A percentile compares a stretch with the other conserved stretches of the same genome.
Conservation (phyloP, 2,888 invertebrate species). For the Chrysolina haemoptera region DNA sequence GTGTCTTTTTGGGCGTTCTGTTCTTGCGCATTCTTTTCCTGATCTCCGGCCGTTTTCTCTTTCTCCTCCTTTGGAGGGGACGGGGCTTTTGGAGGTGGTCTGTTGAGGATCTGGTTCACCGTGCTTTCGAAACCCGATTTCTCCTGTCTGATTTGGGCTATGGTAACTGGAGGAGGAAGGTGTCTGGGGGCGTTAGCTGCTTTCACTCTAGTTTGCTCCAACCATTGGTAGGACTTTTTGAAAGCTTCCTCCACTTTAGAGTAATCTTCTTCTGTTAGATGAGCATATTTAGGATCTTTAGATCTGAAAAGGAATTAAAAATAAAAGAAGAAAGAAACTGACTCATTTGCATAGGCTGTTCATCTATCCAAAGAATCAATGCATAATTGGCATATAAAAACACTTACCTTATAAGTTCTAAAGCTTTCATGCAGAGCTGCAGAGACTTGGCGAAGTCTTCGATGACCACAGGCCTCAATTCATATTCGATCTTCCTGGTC, state of each 20-base stretch:
- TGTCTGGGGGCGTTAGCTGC: conserved; percentile 79
- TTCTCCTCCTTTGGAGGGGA: conserved; percentile 73
- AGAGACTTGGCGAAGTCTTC: conserved; percentile 86
- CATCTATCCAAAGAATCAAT: no score
- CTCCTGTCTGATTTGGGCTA: conserved; percentile 85
- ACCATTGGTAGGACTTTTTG: conserved; percentile 84
- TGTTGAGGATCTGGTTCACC: conserved; percentile 86
- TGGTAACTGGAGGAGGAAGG: conserved; percentile 82
- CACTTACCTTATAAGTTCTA: conserved; percentile 78
- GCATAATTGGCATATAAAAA: background rate
- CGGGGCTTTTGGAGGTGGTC: conserved; percentile 89
- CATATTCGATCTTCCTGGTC: conserved; percentile 85
- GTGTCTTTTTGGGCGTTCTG: conserved; percentile 34
- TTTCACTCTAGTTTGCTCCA: conserved; percentile 82
- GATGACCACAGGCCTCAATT: conserved; percentile 83
- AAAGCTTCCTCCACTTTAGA: conserved; percentile 81
- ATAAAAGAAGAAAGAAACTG: background rate
- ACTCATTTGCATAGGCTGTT: no score
- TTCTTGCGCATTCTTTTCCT: conserved; percentile 36
- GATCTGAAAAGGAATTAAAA: conserved; percentile 66
- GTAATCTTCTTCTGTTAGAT: conserved; percentile 87
- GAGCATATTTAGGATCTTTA: conserved; percentile 83
- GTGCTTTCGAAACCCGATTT: conserved; percentile 78
- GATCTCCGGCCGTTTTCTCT: conserved; percentile 56
- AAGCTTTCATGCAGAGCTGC: conserved; percentile 85